These are phyloP conservation scores for Oligia fasciuncula DNA, from an alignment of 2,888 invertebrate genomes.

Conservation along the genomic window DNA sequence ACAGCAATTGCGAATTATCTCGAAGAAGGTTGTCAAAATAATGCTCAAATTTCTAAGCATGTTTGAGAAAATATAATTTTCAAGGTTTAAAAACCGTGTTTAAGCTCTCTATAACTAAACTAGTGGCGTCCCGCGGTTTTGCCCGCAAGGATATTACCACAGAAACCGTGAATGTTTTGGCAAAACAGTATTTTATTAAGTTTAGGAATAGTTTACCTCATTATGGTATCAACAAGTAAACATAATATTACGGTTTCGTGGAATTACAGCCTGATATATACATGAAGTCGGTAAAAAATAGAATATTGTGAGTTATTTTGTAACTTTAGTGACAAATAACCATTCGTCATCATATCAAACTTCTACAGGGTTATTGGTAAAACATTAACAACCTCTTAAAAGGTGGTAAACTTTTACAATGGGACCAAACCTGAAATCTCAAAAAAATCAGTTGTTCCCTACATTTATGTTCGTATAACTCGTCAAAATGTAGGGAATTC, in stretches of 20 bases:
- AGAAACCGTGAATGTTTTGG: background rate
- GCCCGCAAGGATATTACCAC: background rate
- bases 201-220: background rate
- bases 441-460: too few relatives aligned
- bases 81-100: background rate
- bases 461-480: too few relatives aligned
- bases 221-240: background rate
- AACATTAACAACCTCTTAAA: too few relatives aligned
- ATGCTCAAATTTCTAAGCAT: too few relatives aligned
- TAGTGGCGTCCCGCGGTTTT: background rate
- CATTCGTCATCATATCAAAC: conserved; percentile 16
- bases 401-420: too few relatives aligned
- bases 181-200: background rate
- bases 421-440: too few relatives aligned
- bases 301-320: background rate
- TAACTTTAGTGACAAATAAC: background rate
- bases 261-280: background rate
- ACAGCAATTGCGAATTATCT: too few relatives aligned
- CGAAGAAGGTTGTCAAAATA: too few relatives aligned
- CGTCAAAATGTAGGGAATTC: too few relatives aligned
- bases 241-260: background rate
- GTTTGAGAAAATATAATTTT: too few relatives aligned
- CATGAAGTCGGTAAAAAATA: too few relatives aligned
- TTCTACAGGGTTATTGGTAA: too few relatives aligned
- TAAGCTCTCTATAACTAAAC: background rate